Evolutionary conservation across 2,797 vertebrate species (phyloP).

Genomic region (Phrynocephalus vlangalii): DNA sequence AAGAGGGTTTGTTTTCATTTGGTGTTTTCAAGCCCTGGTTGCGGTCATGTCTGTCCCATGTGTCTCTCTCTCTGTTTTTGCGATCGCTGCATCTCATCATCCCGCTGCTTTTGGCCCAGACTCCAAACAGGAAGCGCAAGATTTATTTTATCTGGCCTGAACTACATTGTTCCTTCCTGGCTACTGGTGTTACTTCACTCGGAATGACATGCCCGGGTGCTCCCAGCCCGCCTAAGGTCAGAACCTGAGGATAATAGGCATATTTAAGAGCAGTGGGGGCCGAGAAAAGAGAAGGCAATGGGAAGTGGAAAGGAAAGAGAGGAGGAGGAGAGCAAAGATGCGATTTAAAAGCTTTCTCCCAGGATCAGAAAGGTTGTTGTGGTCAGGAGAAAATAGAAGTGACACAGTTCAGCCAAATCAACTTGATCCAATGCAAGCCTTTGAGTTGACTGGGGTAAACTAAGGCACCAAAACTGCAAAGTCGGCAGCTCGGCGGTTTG

Average conservation of each 20-base stretch:
- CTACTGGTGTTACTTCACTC: conserved; percentile 82
- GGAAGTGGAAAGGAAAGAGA: neutral
- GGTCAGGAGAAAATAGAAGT: neutral
- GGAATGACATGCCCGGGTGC: conserved; percentile 74
- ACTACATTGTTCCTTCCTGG: conserved; percentile 83
- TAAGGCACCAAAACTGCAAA: too few species aligned
- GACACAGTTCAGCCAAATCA: neutral
- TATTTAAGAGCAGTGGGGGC: conserved; percentile 43
- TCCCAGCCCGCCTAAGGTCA: conserved; percentile 72
- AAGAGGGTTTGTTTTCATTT: conserved; percentile 68
- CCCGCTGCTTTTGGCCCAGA: conserved; percentile 74
- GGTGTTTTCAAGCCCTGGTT: conserved; percentile 66
- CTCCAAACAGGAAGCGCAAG: conserved; percentile 82
- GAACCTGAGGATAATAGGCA: conserved; percentile 69
- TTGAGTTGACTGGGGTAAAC: too few species aligned
- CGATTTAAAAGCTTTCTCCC: neutral
- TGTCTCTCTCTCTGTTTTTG: conserved; percentile 50
- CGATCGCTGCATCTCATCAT: conserved; percentile 78
- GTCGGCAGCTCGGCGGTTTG: too few species aligned
- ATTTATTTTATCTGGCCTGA: conserved; percentile 85
- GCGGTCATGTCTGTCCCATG: conserved; percentile 68
- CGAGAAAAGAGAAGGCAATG: conserved; percentile 18
- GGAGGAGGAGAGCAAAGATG: too few species aligned
- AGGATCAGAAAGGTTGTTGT: neutral
- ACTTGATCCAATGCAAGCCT: too few species aligned